Evolutionary conservation across 2,888 invertebrate species (phyloP), one percentile per base, ranked within the genome.

Genomic region (Coleophora flavipennella): DNA sequence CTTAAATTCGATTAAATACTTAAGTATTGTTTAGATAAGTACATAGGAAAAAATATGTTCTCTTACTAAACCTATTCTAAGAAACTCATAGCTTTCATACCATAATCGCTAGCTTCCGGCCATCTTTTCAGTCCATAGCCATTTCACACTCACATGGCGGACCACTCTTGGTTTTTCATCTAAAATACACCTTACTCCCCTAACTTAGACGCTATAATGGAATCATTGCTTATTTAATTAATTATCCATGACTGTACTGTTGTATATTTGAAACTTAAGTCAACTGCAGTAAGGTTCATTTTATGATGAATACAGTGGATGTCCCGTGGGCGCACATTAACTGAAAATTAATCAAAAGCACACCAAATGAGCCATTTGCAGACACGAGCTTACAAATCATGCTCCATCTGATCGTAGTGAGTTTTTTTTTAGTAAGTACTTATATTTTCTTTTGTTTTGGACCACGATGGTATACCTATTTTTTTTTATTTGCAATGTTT

Each of bases 81-180:
- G 40, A 46, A 51, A 53, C 42, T 46, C 43, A 54, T 50, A 57
- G 54, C 55, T 57, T 59, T 55, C 55, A 55, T 51, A 50, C 53
- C 56, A 57, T 73, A 72, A 75, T 73, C 62, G 62, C 55, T 53
- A 57, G 67, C 74, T 71, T 48, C 63, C 53, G 70, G 74, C 71
- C 54, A 71, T 50, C 48, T 50, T 56, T 63, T 59, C 59, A 65
- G 56, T 56, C 54, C 55, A 58, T 55, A 56, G 59, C 61, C 63
- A 66, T 66, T 65, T 68, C 57, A 62, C 62, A 63, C 59, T 60
- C 62, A 51, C 47, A 52, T 55, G 53, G 55, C 48, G 33, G n/a
- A 48, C 38, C n/a, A n/a, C n/a, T n/a, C n/a, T n/a, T n/a, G n/a
- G n/a, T 20, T 20, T 20, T 20, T 4, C 3, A 20, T 20, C 20